A percentile compares a stretch with the other conserved stretches of the same genome.
Conservation (phyloP, 2,888 invertebrate species). For the Metellina segmentata region DNA sequence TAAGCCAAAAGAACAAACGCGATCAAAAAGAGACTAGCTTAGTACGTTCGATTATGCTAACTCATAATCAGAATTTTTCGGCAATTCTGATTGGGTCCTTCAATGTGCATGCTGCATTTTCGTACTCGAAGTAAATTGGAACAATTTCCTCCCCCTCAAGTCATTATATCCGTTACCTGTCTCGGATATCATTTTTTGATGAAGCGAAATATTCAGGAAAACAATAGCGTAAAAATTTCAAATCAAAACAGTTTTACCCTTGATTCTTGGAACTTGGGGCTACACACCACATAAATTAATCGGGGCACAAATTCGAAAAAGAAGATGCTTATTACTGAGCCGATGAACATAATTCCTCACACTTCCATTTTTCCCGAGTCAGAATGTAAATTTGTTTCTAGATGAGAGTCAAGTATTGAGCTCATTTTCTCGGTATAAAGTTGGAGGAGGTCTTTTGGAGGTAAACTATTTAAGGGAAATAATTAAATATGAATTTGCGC, state of each 20-base stretch:
- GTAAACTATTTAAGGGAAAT: not conserved
- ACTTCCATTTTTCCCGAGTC: slow-evolving; percentile 17
- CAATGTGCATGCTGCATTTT: slow-evolving; percentile 13
- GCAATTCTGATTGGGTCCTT: not conserved
- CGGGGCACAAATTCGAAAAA: slow-evolving; percentile 24
- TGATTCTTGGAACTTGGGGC: not conserved
- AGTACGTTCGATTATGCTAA: slow-evolving; percentile 28
- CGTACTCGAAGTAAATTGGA: slow-evolving; percentile 44
- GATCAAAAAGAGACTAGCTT: not conserved
- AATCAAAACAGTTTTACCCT: slow-evolving; percentile 29
- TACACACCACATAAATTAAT: slow-evolving; percentile 31
- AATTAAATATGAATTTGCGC: slow-evolving; percentile 41
- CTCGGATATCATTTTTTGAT: not conserved
- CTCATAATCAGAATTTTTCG: not conserved
- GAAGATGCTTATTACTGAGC: slow-evolving; percentile 26
- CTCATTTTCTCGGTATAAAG: not conserved
- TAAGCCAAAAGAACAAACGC: slow-evolving; percentile 4
- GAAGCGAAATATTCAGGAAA: not conserved
- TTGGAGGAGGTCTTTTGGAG: not conserved
- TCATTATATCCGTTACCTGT: slow-evolving; percentile 36
- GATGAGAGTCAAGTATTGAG: not conserved
- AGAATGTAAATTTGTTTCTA: slow-evolving; percentile 28
- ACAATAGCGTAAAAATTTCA: not conserved
- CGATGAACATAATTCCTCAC: slow-evolving; percentile 27
- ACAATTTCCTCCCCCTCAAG: slow-evolving; percentile 36